Percentiles rank a stretch among this genome's conserved stretches.
phyloP scores from a whole-genome alignment of 2,797 vertebrate genomes.

The Arnoldichthys spilopterus region DNA sequence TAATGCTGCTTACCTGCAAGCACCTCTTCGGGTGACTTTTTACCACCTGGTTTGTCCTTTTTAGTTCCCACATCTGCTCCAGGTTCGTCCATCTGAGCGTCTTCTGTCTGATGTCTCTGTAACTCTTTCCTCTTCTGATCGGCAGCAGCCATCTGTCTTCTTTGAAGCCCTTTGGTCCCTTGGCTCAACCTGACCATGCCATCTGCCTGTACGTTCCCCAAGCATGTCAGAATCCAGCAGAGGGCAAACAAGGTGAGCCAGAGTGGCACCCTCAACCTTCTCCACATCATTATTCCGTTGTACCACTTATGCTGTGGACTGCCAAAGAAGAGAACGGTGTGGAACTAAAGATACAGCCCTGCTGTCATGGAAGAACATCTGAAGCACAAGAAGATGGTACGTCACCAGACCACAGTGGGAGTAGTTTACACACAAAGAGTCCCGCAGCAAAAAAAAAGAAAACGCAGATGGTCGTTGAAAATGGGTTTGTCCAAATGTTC shows the following conservation, averaged over 20 bases:
- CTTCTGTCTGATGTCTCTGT: conserved; percentile 23
- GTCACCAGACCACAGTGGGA: neutral
- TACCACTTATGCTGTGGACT: neutral
- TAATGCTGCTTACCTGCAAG: conserved; percentile 56
- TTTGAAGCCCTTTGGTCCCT: conserved; percentile 27
- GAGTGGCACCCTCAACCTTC: conserved; percentile 14
- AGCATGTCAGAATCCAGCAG: conserved; percentile 48
- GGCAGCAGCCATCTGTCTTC: neutral
- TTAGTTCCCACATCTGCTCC: conserved; percentile 12
- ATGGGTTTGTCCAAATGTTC: conserved; percentile 9
- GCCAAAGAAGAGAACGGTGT: neutral
- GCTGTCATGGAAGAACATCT: conserved; percentile 14
- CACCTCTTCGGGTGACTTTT: conserved; percentile 59
- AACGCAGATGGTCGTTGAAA: conserved; percentile 1
- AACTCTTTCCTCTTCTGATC: conserved; percentile 34
- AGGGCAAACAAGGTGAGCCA: conserved; percentile 49
- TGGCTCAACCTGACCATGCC: conserved; percentile 27
- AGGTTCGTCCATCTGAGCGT: conserved; percentile 50
- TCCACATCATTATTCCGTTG: conserved; percentile 39
- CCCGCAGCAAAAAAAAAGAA: conserved; percentile 4
- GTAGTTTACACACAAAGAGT: neutral
- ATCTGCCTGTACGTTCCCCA: conserved; percentile 26
- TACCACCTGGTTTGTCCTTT: conserved; percentile 52
- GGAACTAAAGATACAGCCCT: conserved; percentile 8
- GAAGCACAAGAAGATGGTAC: conserved; percentile 14